Percentiles rank a stretch among this genome's conserved stretches.
Evolutionary conservation across 2,113 vertebrate genomes (phyloP).

Genomic region (Periophthalmodon schlosseri): DNA sequence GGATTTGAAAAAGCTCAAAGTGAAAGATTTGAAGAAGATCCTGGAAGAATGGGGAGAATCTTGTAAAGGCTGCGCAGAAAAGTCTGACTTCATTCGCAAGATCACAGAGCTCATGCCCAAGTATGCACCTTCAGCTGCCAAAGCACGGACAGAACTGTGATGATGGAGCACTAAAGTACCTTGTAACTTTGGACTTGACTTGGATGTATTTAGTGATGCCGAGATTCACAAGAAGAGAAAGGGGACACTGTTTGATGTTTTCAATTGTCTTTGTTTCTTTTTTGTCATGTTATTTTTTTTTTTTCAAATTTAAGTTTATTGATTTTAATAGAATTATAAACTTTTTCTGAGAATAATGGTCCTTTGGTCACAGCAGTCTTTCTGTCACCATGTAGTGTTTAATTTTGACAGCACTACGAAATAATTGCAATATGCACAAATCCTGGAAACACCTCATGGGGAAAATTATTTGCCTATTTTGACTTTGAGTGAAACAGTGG

Average conservation of each 20-base stretch:
- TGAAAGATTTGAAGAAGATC: constrained; percentile 96
- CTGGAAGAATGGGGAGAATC: constrained; percentile 96
- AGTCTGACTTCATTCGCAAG: constrained; percentile 94
- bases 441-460: background rate
- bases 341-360: background rate
- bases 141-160: constrained; percentile 91
- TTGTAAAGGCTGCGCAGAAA: constrained; percentile 96
- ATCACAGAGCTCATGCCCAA: constrained; percentile 97
- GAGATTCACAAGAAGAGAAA: background rate
- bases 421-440: background rate
- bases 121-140: constrained; percentile 90
- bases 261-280: background rate
- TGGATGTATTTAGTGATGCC: constrained; percentile 8
- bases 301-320: background rate
- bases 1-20: constrained; percentile 94
- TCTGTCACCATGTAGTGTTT: background rate
- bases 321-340: background rate
- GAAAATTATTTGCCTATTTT: background rate
- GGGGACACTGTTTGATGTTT: constrained; percentile 16
- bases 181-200: constrained; percentile 29
- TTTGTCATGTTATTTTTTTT: background rate
- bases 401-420: background rate
- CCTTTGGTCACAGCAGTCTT: background rate
- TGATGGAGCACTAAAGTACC: constrained; percentile 56
- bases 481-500: background rate